Evolutionary conservation across 2,797 vertebrate species (phyloP), one percentile per base, ranked within the genome.

Genomic region (Selene dorsalis): DNA sequence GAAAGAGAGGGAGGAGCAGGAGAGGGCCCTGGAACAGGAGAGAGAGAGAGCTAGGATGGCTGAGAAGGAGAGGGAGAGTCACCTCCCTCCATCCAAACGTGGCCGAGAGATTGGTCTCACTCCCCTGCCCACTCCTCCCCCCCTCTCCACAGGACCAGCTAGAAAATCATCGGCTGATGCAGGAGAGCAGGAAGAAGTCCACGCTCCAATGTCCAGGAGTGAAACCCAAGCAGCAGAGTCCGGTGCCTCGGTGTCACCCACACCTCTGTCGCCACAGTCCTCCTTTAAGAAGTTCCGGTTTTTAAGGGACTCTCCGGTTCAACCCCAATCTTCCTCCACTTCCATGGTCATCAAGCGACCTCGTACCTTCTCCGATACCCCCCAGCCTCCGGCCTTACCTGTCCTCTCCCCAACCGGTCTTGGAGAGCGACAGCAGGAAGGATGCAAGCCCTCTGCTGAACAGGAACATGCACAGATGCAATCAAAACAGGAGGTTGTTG

Each of bases 211-310:
- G 62, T 45, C 79, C 63, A 47, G 12, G 69, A 77, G 55, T 39
- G 83, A 86, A 64, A 41, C 39, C 70, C 90, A 79, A 35, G 76
- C 88, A 38, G 69, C 84, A 66, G 87, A 88, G 30, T 77, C 90
- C 56, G 67, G 66, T 55, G 60, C 80, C 32, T 22, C 84, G 41
- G 61, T 79, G 75, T 91, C 92, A 57, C 63, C 77, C 56, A 84
- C 85, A 17, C 78, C 91, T 50, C 61, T 85, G 67, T 88, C 91
- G 12, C 79, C 91, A 26, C 93, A 93, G 76, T 92, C 93, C 4
- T 82, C 93, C 20, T 88, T 89, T 69, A 95, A 93, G 91, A 95
- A 95, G 84, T 94, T 94, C 71, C 88, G 92, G 16, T 91, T 94
- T 59, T 55, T 93, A 26, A 90, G 93, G 81, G 94, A 95, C 64